phyloP scores from a whole-genome alignment of 1,140 invertebrate genomes.

The Pinna nobilis region DNA sequence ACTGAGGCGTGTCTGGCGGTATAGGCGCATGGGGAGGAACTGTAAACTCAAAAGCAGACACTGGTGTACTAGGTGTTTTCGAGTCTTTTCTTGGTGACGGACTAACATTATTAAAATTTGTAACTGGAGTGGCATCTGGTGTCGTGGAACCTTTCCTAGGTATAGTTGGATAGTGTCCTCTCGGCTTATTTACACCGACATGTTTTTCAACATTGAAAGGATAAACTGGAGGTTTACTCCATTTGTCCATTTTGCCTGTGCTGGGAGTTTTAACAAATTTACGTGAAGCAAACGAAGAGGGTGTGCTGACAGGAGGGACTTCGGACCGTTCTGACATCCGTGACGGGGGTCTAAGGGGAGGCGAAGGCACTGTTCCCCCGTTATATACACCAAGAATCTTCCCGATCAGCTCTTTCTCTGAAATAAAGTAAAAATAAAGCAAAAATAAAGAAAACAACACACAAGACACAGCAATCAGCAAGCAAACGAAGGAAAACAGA shows the following conservation, averaged over 20 bases:
- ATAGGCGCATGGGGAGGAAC: neutral
- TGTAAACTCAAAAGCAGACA: neutral
- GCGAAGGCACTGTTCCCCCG: neutral
- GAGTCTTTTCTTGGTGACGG: neutral
- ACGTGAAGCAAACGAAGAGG: neutral
- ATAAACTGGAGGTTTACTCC: neutral
- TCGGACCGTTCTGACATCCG: neutral
- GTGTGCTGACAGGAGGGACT: neutral
- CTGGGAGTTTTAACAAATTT: neutral
- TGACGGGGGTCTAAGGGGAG: neutral
- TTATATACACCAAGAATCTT: neutral
- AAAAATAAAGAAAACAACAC: neutral
- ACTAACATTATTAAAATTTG: conserved; percentile 1
- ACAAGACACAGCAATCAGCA: neutral
- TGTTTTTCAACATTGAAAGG: neutral
- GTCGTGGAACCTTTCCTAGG: neutral
- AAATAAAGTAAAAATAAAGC: conserved; percentile 2
- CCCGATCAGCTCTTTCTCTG: neutral
- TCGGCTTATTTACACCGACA: neutral
- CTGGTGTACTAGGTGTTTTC: neutral
- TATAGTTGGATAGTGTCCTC: neutral
- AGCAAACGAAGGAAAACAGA: neutral
- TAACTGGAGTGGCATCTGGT: neutral
- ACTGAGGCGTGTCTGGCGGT: neutral
- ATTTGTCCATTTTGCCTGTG: neutral